Evolutionary conservation across 2,888 invertebrate species (phyloP).

Genomic region (Drosophila trichaetosa): DNA sequence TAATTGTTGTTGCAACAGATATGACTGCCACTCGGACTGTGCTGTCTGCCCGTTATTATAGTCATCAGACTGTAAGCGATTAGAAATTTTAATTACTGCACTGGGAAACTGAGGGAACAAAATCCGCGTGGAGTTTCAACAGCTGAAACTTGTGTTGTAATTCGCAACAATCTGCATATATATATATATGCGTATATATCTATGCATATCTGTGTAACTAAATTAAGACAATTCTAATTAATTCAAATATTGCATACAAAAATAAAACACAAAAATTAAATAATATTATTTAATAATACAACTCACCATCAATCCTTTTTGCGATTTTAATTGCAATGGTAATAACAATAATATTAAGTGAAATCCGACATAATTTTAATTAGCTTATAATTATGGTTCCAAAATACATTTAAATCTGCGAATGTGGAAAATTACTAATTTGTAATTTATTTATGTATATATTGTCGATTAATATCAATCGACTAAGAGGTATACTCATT

Average conservation of each 20-base stretch:
- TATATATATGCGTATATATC: background rate
- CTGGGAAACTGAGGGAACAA: slow-evolving; percentile 14
- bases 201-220: background rate
- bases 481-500: background rate
- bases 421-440: background rate
- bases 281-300: background rate
- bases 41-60: slow-evolving; percentile 1
- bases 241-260: background rate
- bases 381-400: background rate
- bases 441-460: background rate
- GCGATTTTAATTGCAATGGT: background rate
- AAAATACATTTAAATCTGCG: background rate
- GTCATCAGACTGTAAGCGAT: slow-evolving; percentile 34
- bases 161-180: slow-evolving; percentile 29
- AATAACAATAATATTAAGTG: background rate
- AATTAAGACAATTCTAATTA: background rate
- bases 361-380: background rate
- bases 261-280: background rate
- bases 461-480: background rate
- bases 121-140: slow-evolving; percentile 43
- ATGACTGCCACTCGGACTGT: background rate
- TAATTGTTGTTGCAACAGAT: slow-evolving; percentile 47
- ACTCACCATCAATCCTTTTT: background rate
- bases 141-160: slow-evolving; percentile 47
- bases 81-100: slow-evolving; percentile 50